A percentile compares a stretch with the other conserved stretches of the same genome.
Conservation (phyloP, 2,113 vertebrate species). For the Pygoscelis antarcticus region DNA sequence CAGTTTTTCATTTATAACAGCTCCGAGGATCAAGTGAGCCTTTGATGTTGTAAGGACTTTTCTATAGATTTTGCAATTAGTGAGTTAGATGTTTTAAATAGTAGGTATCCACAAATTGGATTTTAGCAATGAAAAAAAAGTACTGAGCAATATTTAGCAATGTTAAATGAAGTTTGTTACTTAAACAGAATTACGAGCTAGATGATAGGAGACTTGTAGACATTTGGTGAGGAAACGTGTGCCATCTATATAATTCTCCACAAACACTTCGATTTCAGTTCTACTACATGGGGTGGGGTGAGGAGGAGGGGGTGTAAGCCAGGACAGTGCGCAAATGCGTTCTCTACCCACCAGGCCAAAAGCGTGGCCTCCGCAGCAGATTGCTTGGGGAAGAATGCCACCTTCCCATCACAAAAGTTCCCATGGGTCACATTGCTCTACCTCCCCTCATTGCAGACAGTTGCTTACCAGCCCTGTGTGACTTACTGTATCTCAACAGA, state of each 20-base stretch:
- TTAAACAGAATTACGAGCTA: conserved; percentile 34
- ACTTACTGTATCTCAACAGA: conserved; percentile 28
- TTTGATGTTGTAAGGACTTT: conserved; percentile 71
- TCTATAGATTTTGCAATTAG: conserved; percentile 79
- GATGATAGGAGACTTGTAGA: conserved; percentile 5
- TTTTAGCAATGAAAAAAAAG: conserved; percentile 42
- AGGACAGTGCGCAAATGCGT: neutral
- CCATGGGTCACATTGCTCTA: neutral
- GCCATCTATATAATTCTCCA: conserved; percentile 13
- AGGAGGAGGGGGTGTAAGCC: neutral
- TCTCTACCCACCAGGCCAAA: neutral
- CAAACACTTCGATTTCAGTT: neutral
- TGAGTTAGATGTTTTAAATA: conserved; percentile 69
- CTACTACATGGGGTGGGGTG: neutral
- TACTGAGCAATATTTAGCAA: conserved; percentile 59
- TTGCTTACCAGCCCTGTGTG: neutral
- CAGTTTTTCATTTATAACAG: conserved; percentile 69
- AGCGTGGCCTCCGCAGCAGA: neutral
- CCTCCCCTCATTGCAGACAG: neutral
- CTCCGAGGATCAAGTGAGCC: conserved; percentile 65
- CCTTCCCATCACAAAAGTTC: neutral
- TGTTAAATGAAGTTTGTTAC: conserved; percentile 32
- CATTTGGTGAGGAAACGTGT: neutral
- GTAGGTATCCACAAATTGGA: conserved; percentile 44
- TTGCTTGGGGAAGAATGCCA: neutral